Conservation (phyloP, 2,113 vertebrate species). For the Coracopsis vasa region DNA sequence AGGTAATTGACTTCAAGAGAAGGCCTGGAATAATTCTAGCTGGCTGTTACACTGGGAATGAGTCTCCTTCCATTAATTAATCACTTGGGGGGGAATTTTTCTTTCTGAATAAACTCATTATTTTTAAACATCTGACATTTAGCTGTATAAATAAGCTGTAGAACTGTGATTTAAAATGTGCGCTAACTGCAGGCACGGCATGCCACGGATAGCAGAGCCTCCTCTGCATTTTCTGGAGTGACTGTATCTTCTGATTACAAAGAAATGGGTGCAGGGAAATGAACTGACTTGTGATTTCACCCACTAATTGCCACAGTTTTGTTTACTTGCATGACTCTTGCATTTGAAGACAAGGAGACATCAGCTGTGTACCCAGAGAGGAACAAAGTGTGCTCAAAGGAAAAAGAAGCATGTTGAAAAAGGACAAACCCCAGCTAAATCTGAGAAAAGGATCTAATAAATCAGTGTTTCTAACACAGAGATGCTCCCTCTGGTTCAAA, state of each 20-base stretch:
- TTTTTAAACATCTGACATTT: constrained; percentile 60
- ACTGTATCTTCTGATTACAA: constrained; percentile 43
- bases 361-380: not conserved
- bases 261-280: not conserved
- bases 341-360: not conserved
- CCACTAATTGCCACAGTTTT: not conserved
- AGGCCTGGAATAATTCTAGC: constrained; percentile 39
- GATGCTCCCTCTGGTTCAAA: not conserved
- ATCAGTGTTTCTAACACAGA: not conserved
- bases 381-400: not conserved
- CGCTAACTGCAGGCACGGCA: not conserved
- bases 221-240: constrained; percentile 56
- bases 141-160: constrained; percentile 36
- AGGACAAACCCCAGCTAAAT: not conserved
- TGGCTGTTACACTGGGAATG: constrained; percentile 33
- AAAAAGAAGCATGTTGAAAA: not conserved
- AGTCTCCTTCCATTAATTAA: constrained; percentile 52
- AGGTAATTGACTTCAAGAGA: constrained; percentile 51
- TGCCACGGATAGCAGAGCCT: constrained; percentile 24
- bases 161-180: constrained; percentile 43
- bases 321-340: not conserved
- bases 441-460: not conserved
- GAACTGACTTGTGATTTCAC: constrained; percentile 27
- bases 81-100: constrained; percentile 24
- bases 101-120: constrained; percentile 52